These are phyloP conservation scores for Protobothrops mucrosquamatus DNA, from an alignment of 2,113 vertebrate genomes.

Conservation along the genomic window DNA sequence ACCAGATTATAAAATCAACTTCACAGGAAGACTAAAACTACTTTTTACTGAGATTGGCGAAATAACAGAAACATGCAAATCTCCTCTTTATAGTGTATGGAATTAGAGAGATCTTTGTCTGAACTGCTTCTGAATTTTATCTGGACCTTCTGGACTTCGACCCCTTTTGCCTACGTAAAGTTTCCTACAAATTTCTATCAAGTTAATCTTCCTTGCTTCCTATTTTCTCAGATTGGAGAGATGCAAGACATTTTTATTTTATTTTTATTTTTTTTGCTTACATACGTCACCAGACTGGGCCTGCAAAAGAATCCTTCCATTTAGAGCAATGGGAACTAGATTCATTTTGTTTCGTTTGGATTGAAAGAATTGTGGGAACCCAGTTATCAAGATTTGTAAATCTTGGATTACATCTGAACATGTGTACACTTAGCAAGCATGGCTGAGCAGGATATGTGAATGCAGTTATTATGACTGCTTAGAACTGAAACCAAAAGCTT, in stretches of 20 bases:
- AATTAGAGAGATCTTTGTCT: neutral
- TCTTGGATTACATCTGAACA: neutral
- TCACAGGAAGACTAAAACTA: neutral
- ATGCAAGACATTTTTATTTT: neutral
- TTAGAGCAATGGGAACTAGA: neutral
- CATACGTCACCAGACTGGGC: neutral
- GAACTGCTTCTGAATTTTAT: neutral
- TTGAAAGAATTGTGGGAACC: neutral
- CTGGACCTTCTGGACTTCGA: neutral
- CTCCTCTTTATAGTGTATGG: neutral
- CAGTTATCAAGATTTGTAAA: neutral
- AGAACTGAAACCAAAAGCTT: neutral
- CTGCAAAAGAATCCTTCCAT: neutral
- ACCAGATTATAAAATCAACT: neutral
- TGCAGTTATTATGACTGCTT: neutral
- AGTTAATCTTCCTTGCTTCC: neutral
- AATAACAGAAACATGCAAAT: neutral
- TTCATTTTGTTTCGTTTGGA: neutral
- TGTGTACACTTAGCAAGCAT: neutral
- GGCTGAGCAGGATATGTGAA: neutral
- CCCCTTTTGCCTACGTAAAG: neutral
- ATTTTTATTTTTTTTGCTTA: neutral
- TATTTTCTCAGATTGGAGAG: neutral
- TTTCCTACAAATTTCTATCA: neutral
- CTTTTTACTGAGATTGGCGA: neutral